Percentiles rank a stretch among this genome's conserved stretches.
These are phyloP conservation scores for Micropoecilia bifurca DNA, from an alignment of 2,797 vertebrate species.

Conservation along the genomic window DNA sequence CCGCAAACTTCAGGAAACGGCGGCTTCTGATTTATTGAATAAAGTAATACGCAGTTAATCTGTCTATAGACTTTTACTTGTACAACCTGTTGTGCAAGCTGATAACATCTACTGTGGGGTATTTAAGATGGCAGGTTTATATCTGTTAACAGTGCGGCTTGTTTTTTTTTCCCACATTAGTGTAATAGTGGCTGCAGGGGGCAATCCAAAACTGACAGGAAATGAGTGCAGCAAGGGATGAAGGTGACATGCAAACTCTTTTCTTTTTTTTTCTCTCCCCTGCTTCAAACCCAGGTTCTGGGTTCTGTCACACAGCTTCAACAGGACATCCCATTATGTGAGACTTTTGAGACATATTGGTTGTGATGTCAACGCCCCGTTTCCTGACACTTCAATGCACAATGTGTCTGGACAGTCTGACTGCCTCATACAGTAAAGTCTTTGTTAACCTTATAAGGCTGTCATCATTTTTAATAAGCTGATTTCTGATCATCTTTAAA, in stretches of 20 bases:
- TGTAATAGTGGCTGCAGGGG: neutral
- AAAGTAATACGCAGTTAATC: neutral
- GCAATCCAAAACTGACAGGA: slow-evolving; percentile 7
- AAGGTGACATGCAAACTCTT: neutral
- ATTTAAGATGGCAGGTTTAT: neutral
- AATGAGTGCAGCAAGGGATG: neutral
- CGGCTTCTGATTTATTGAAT: neutral
- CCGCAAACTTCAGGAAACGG: neutral
- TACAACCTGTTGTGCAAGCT: slow-evolving; percentile 1
- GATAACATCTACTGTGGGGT: neutral
- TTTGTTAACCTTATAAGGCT: neutral
- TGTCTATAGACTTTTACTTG: neutral
- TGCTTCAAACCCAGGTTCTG: slow-evolving; percentile 35
- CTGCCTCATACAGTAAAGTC: neutral
- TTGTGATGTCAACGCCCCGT: neutral
- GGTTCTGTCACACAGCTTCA: slow-evolving; percentile 20
- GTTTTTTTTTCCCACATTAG: neutral
- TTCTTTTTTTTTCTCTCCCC: slow-evolving; percentile 14
- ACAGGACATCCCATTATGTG: slow-evolving; percentile 24
- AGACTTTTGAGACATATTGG: slow-evolving; percentile 10
- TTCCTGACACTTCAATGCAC: neutral
- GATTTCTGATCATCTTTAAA: neutral
- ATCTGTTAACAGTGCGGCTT: neutral
- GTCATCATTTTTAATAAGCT: neutral
- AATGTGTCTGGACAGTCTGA: neutral